Percentiles rank a stretch among this genome's conserved stretches.
Conservation (phyloP, 2,113 vertebrate species). For the Anarrhichthys ocellatus region DNA sequence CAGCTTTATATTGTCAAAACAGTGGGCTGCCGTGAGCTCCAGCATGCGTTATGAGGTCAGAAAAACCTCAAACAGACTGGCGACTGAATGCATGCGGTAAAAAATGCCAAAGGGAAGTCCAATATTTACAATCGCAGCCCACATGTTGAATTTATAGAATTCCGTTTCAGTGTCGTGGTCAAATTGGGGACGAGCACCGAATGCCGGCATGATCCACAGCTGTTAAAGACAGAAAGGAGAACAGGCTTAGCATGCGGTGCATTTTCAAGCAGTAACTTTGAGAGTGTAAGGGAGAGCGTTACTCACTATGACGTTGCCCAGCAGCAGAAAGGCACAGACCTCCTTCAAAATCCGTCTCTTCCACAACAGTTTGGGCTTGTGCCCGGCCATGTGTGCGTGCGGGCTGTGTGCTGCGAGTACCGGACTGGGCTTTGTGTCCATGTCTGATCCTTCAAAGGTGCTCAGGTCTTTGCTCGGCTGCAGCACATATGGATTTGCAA, state of each 20-base stretch:
- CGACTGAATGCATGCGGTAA: conserved; percentile 97
- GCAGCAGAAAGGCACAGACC: conserved; percentile 89
- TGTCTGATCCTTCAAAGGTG: conserved; percentile 23
- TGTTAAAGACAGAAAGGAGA: conserved; percentile 59
- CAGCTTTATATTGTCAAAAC: conserved; percentile 12
- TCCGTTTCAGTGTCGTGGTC: conserved; percentile 86
- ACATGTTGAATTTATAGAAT: conserved; percentile 89
- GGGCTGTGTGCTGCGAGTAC: background rate
- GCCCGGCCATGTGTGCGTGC: background rate
- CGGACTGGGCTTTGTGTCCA: conserved; percentile 27
- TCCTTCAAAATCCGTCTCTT: conserved; percentile 90
- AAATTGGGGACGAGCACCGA: conserved; percentile 95
- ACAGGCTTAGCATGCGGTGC: conserved; percentile 9
- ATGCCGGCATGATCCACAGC: conserved; percentile 98
- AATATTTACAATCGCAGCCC: conserved; percentile 91
- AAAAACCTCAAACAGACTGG: conserved; percentile 94
- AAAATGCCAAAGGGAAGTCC: conserved; percentile 97
- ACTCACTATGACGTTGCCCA: conserved; percentile 94
- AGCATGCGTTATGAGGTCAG: conserved; percentile 82
- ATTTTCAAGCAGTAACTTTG: background rate
- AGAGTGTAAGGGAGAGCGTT: background rate
- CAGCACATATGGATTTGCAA: conserved; percentile 83
- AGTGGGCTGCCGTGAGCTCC: background rate
- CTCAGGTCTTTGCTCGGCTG: conserved; percentile 51
- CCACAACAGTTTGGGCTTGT: conserved; percentile 80